Base-by-base conservation (phyloP, 2,797 vertebrate genomes). In the Phalanger gymnotis region DNA sequence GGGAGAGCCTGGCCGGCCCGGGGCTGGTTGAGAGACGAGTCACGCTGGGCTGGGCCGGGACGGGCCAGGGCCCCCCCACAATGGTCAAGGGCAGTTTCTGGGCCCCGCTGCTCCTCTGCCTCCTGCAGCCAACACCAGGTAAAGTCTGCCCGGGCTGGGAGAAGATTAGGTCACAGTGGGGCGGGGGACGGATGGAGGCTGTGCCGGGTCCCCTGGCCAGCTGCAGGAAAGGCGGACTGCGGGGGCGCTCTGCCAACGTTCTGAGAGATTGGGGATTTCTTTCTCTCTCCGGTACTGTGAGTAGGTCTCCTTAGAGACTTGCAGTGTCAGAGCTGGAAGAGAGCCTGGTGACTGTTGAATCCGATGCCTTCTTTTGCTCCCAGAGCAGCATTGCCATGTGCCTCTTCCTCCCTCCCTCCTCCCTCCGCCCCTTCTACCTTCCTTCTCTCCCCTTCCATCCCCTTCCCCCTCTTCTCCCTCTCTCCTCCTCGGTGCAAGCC, bases 101-200 rank as follows among this genome's bases (percentile, higher is more conserved):
- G 96, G 93, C 54, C 2, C 58, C 96, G 31, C 96, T 98, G 90
- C 58, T 98, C 16, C 94, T 98, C 87, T 93, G 90, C 28, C 90
- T 98, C 91, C 91, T 97, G 94, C 95, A 13, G 55, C 81, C 91
- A 4, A 57, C 94, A 16, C n/a, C 54, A 96, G 96, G 97, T 98
- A 95, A 96, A 92, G 54, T 28, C 14, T 51, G 40, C 22, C 73
- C 22, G 40, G 7, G 28, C n/a, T 47, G 7, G 66, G n/a, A 40
- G n/a, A 81, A 10, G 2, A 9, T 2, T 19, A 9, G n/a, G 5
- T 47, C 40, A 57, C 7, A 9, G 66, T 4, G n/a, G 19, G 16
- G 16, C 0, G 66, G 5, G 66, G 66, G 6, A 2, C n/a, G n/a
- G 66, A 47, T 11, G 40, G 73, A 51, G 25, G 40, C 73, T 51